Conservation (phyloP, 1,140 invertebrate genomes). For the Drosophila rhopaloa region DNA sequence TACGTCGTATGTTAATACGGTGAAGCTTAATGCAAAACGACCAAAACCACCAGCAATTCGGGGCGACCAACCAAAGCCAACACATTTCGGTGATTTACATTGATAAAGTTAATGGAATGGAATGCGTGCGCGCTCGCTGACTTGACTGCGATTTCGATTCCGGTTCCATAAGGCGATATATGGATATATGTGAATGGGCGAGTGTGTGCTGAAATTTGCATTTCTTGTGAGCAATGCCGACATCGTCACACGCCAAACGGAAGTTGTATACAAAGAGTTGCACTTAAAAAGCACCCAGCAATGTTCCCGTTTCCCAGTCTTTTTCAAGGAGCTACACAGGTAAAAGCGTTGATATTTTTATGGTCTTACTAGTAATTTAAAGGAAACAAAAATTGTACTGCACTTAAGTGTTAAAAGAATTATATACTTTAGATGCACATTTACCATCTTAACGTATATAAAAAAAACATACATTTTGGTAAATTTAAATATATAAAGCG, state of each 20-base stretch:
- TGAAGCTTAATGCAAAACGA: constrained; percentile 34
- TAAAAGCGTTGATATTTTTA: not conserved
- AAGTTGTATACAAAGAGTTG: constrained; percentile 83
- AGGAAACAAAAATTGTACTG: not conserved
- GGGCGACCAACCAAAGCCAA: constrained; percentile 49
- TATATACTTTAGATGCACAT: no score
- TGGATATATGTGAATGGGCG: constrained; percentile 4
- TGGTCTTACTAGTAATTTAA: no score
- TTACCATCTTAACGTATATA: no score
- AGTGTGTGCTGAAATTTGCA: constrained; percentile 73
- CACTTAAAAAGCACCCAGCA: constrained; percentile 71
- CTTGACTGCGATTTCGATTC: constrained; percentile 56
- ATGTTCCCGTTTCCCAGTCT: constrained; percentile 61
- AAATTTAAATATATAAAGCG: no score
- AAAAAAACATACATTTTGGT: no score
- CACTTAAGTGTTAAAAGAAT: no score
- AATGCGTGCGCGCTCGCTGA: constrained; percentile 74
- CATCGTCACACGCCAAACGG: constrained; percentile 76
- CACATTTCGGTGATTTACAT: constrained; percentile 81
- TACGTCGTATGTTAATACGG: constrained; percentile 16
- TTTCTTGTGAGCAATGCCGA: constrained; percentile 55
- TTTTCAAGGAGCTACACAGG: constrained; percentile 37
- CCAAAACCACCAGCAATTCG: constrained; percentile 27
- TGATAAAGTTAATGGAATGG: constrained; percentile 82
- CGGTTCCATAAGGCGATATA: constrained; percentile 23